A percentile compares a stretch with the other conserved stretches of the same genome.
Evolutionary conservation across 2,888 invertebrate genomes (phyloP).

Genomic region (Pollenia amentaria): DNA sequence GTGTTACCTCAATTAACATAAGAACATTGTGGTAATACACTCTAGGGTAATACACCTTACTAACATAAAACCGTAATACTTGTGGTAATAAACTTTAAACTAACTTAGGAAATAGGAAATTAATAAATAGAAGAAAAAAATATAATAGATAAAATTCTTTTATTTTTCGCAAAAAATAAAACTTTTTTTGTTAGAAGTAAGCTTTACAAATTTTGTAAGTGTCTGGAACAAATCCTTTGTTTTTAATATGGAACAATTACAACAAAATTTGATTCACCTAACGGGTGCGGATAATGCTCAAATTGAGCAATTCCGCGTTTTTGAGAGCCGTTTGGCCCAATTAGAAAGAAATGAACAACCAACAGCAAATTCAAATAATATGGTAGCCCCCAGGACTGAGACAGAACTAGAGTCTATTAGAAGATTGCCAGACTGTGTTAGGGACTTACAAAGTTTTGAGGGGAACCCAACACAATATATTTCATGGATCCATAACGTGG

Average conservation of each 20-base stretch:
- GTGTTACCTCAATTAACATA: not conserved
- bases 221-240: slow-evolving; percentile 27
- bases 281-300: slow-evolving; percentile 3
- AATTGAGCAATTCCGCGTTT: slow-evolving; percentile 4
- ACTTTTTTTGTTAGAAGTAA: not conserved
- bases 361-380: not conserved
- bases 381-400: slow-evolving; percentile 6
- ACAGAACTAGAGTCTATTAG: slow-evolving; percentile 11
- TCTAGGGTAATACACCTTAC: not conserved
- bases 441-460: slow-evolving; percentile 1
- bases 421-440: slow-evolving; percentile 7
- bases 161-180: not conserved
- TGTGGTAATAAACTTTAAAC: not conserved
- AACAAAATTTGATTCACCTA: slow-evolving; percentile 14
- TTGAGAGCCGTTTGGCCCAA: slow-evolving; percentile 7
- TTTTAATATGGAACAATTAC: slow-evolving; percentile 25
- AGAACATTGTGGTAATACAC: not conserved
- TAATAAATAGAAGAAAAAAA: slow-evolving; percentile 2
- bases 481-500: slow-evolving; percentile 19
- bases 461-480: slow-evolving; percentile 19
- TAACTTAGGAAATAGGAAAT: slow-evolving; percentile 15
- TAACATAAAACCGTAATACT: not conserved
- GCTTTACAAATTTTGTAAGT: slow-evolving; percentile 15
- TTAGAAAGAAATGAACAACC: slow-evolving; percentile 28
- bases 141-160: not conserved